Conservation (phyloP, 2,888 invertebrate species). For the Cactoblastis cactorum region DNA sequence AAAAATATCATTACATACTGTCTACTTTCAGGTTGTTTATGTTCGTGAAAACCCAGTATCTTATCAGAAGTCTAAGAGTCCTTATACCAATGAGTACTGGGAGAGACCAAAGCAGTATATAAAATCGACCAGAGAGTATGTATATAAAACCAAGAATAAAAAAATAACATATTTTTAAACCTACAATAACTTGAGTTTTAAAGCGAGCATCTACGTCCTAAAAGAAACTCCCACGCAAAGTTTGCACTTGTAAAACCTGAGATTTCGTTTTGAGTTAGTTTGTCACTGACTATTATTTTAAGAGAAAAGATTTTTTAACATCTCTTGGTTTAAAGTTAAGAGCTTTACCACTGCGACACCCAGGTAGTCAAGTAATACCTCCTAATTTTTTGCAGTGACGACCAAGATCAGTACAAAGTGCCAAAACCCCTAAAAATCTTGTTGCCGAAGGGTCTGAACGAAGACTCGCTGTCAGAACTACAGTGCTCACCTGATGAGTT, state of each 20-base stretch:
- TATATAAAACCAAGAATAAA: constrained; percentile 20
- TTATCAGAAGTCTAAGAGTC: constrained; percentile 33
- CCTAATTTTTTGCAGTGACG: constrained; percentile 31
- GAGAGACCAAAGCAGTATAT: constrained; percentile 28
- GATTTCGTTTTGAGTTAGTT: too few relatives aligned
- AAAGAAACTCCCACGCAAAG: too few relatives aligned
- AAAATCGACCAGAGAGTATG: constrained; percentile 34
- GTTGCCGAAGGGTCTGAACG: constrained; percentile 44
- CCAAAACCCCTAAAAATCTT: constrained; percentile 43
- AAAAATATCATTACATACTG: neutral
- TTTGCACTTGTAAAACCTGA: too few relatives aligned
- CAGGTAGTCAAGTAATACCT: too few relatives aligned
- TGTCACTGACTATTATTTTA: too few relatives aligned
- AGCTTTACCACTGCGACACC: too few relatives aligned
- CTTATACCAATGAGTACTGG: constrained; percentile 37
- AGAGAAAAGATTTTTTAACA: too few relatives aligned
- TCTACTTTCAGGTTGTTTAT: constrained; percentile 44
- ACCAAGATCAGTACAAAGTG: constrained; percentile 33
- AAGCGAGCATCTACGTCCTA: too few relatives aligned
- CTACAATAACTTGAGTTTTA: too few relatives aligned
- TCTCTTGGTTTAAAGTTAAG: too few relatives aligned
- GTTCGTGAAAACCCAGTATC: constrained; percentile 41
- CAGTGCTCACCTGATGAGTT: constrained; percentile 24
- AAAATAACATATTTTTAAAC: too few relatives aligned
- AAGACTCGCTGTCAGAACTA: constrained; percentile 36